These are phyloP conservation scores for Trachops cirrhosus DNA, from an alignment of 2,797 vertebrate species.

Conservation along the genomic window DNA sequence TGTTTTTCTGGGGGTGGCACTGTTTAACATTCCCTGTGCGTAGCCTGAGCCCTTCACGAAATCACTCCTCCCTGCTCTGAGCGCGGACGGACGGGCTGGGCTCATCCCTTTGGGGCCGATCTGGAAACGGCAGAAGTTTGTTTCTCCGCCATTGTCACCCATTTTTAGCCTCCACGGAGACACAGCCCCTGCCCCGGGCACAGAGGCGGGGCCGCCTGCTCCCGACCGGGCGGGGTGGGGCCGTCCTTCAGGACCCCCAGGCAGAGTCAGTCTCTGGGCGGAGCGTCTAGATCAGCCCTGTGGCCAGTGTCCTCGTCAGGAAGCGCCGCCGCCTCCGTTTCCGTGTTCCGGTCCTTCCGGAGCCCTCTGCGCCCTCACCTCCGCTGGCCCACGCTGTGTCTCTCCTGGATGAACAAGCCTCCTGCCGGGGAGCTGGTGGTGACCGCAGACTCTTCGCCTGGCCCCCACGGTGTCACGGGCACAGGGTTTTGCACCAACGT, in stretches of 20 bases:
- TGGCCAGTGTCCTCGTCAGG: slow-evolving; percentile 72
- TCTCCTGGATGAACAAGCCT: too few relatives aligned
- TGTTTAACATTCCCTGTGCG: slow-evolving; percentile 80
- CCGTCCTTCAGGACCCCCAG: slow-evolving; percentile 76
- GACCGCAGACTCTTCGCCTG: too few relatives aligned
- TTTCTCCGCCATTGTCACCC: slow-evolving; percentile 67
- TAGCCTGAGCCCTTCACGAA: slow-evolving; percentile 75
- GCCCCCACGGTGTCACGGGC: too few relatives aligned
- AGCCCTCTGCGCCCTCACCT: too few relatives aligned
- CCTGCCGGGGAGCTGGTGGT: too few relatives aligned
- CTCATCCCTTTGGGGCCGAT: slow-evolving; percentile 61
- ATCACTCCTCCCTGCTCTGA: slow-evolving; percentile 75
- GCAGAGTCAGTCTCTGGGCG: slow-evolving; percentile 80
- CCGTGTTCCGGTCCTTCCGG: too few relatives aligned
- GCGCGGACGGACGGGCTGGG: slow-evolving; percentile 69
- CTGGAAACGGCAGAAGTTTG: slow-evolving; percentile 69
- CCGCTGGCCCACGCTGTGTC: too few relatives aligned
- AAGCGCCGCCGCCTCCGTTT: too few relatives aligned
- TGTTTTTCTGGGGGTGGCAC: slow-evolving; percentile 64
- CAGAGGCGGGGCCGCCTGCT: slow-evolving; percentile 61
- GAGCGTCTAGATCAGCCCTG: slow-evolving; percentile 79
- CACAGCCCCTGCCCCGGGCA: slow-evolving; percentile 75
- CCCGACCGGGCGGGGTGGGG: background rate
- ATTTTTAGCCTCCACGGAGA: slow-evolving; percentile 77
- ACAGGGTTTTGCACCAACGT: too few relatives aligned